phyloP scores from a whole-genome alignment of 2,113 vertebrate genomes.

The Anarrhichthys ocellatus region DNA sequence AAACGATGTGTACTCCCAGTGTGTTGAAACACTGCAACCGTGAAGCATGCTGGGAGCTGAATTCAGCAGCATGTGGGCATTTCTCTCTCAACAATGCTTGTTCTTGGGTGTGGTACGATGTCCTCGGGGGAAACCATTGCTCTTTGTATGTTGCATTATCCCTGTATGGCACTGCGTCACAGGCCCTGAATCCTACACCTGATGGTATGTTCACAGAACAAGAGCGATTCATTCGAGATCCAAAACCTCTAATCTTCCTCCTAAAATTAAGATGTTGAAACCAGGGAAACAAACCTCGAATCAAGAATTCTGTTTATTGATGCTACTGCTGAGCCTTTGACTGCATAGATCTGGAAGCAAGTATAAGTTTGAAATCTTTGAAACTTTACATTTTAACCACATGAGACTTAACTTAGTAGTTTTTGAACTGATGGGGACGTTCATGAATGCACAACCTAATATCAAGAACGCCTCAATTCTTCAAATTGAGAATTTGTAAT shows the following conservation, averaged over 20 bases:
- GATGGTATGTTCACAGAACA: not conserved
- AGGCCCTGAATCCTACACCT: not conserved
- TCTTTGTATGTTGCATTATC: not conserved
- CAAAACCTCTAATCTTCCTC: not conserved
- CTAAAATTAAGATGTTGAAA: not conserved
- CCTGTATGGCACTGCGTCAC: not conserved
- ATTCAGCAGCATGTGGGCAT: constrained; percentile 5
- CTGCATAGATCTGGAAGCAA: not conserved
- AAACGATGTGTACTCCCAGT: not conserved
- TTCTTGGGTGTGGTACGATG: constrained; percentile 20
- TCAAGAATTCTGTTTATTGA: not conserved
- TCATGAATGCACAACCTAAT: not conserved
- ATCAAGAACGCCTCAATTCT: not conserved
- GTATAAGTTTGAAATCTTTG: not conserved
- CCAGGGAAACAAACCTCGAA: not conserved
- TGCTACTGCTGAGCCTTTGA: not conserved
- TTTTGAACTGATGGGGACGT: not conserved
- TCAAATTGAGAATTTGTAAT: not conserved
- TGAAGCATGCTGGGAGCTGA: constrained; percentile 20
- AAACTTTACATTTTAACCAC: not conserved
- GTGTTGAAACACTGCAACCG: not conserved
- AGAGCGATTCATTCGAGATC: not conserved
- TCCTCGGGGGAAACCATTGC: not conserved
- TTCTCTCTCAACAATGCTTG: constrained; percentile 16
- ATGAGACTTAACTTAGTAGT: not conserved